Base-by-base conservation (phyloP, 2,888 invertebrate species). In the Sussaba pulchella region DNA sequence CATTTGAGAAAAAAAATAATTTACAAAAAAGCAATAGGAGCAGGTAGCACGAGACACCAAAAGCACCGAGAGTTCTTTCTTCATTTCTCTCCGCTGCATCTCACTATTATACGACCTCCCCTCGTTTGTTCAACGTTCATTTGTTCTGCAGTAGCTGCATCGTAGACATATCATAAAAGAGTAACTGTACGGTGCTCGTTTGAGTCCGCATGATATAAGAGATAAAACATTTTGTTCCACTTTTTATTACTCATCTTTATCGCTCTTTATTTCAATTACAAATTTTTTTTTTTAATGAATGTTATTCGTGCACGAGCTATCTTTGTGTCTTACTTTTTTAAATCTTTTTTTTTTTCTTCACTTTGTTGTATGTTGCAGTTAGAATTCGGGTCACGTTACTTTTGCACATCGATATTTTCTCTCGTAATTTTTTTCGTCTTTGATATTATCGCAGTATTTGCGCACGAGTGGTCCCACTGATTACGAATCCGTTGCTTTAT, bases 1-100 rank as follows among this genome's bases (percentile, higher is more conserved):
- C n/a, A n/a, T n/a, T n/a, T n/a, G n/a, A n/a, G n/a, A n/a, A n/a
- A n/a, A n/a, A n/a, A n/a, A n/a, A n/a, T n/a, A n/a, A n/a, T n/a
- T n/a, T n/a, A n/a, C n/a, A 63, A 69, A 39, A 45, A 36, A 39
- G 39, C 61, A 73, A 67, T 61, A 54, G 45, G n/a, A n/a, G 19
- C 9, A 41, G 24, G 9, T 26, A 50, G 45, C 41, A 26, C 1
- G 31, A n/a, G 45, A 5, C 17, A 52, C 12, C 24, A 17, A 36
- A 43, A n/a, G n/a, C n/a, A 26, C 43, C 36, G 24, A 31, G 31
- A 14, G n/a, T n/a, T n/a, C n/a, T n/a, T n/a, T 54, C 50, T 17
- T 9, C 17, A 17, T 57, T 64, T 57, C 50, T 66, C 59, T 64
- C 14, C 12, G 43, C 19, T 45, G 50, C 47, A 45, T 47, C 14